A percentile compares a stretch with the other conserved stretches of the same genome.
Evolutionary conservation across 1,140 invertebrate species (phyloP).

Genomic region (Popillia japonica): DNA sequence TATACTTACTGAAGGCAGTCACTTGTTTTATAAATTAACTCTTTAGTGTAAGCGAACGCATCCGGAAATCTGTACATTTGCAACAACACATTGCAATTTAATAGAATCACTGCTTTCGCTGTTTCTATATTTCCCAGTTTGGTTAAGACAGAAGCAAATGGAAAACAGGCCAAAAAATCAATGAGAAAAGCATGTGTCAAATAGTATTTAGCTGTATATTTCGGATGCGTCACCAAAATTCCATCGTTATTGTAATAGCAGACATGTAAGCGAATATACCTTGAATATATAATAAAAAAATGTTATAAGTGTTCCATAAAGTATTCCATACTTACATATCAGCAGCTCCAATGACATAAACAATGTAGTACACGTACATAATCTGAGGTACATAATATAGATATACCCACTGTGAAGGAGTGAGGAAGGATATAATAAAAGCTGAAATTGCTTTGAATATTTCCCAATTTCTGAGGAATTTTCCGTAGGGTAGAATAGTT

Average conservation of each 20-base stretch:
- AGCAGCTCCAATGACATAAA: constrained; percentile 51
- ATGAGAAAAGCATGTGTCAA: constrained; percentile 29
- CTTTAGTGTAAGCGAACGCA: not conserved
- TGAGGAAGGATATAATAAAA: constrained; percentile 57
- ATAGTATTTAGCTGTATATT: constrained; percentile 46
- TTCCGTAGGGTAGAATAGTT: constrained; percentile 43
- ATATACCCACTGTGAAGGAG: constrained; percentile 41
- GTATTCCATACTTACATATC: constrained; percentile 34
- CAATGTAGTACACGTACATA: not conserved
- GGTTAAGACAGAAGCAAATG: constrained; percentile 1
- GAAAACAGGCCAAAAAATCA: constrained; percentile 20
- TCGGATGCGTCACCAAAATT: constrained; percentile 60
- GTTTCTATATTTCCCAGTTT: not conserved
- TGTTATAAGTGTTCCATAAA: not conserved
- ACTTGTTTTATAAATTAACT: not conserved
- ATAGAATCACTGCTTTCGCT: not conserved
- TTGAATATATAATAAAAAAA: constrained; percentile 41
- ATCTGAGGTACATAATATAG: constrained; percentile 20
- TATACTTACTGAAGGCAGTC: constrained; percentile 8
- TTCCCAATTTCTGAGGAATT: constrained; percentile 54
- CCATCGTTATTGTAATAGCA: constrained; percentile 60
- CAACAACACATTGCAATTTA: constrained; percentile 36
- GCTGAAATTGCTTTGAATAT: constrained; percentile 56
- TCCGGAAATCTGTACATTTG: constrained; percentile 33
- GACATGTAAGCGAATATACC: constrained; percentile 60